Percentiles rank a stretch among this genome's conserved stretches.
Evolutionary conservation across 2,797 vertebrate species (phyloP).

Genomic region (Danionella dracula): DNA sequence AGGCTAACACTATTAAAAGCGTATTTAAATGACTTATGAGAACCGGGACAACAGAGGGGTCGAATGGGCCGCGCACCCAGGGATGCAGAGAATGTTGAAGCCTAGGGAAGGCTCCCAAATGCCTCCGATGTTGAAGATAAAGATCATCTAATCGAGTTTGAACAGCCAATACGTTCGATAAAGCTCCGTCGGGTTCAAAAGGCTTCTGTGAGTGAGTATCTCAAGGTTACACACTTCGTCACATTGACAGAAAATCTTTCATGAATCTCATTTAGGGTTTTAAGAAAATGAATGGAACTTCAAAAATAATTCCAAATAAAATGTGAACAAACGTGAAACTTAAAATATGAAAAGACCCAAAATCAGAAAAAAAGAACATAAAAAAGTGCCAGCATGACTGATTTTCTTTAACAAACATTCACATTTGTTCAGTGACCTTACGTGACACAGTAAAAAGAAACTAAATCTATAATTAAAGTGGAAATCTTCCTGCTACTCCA

Average conservation of each 20-base stretch:
- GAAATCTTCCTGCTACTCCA: background rate
- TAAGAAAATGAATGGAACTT: constrained; percentile 26
- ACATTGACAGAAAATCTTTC: background rate
- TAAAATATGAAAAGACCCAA: background rate
- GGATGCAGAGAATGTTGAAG: constrained; percentile 10
- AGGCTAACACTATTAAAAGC: constrained; percentile 61
- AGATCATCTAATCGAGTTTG: constrained; percentile 37
- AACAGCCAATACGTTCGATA: constrained; percentile 20
- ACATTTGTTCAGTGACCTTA: background rate
- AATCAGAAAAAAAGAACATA: background rate
- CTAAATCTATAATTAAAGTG: background rate
- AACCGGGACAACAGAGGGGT: constrained; percentile 49
- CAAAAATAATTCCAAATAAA: constrained; percentile 20
- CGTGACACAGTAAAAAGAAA: background rate
- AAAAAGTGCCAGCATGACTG: background rate
- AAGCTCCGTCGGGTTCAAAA: constrained; percentile 10
- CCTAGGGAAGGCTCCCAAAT: background rate
- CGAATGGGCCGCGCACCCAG: constrained; percentile 42
- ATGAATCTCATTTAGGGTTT: background rate
- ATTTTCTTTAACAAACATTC: background rate
- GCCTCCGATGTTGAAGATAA: background rate
- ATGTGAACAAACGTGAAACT: background rate
- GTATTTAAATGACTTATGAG: constrained; percentile 66
- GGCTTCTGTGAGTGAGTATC: constrained; percentile 24
- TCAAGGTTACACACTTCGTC: constrained; percentile 27